These are phyloP conservation scores for Crenuchus spilurus DNA, from an alignment of 2,797 vertebrate species.

Conservation along the genomic window DNA sequence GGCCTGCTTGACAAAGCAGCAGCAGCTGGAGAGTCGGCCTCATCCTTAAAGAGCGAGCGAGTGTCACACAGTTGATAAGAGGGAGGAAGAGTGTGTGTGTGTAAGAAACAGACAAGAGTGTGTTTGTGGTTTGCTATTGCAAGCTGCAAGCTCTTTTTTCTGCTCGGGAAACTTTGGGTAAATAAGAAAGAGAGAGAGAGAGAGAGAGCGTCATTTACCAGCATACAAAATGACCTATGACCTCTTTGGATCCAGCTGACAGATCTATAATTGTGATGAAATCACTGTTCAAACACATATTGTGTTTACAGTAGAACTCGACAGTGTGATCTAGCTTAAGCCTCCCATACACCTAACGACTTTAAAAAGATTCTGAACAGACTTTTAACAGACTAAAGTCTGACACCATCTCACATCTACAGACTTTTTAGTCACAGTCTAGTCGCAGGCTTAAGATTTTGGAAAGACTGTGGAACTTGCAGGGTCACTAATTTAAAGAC, in stretches of 20 bases:
- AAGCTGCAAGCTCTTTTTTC: background rate
- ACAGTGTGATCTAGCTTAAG: too few relatives aligned
- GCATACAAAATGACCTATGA: conserved; percentile 19
- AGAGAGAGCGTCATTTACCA: conserved; percentile 26
- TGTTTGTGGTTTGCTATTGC: conserved; percentile 9
- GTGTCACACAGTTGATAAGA: conserved; percentile 3
- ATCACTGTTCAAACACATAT: background rate
- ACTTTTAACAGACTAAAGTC: too few relatives aligned
- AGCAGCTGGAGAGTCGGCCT: conserved; percentile 56
- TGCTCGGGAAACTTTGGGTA: background rate
- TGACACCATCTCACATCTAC: too few relatives aligned
- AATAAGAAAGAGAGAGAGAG: background rate
- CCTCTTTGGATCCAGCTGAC: background rate
- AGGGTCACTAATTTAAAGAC: too few relatives aligned
- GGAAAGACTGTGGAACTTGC: too few relatives aligned
- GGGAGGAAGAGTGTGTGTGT: background rate
- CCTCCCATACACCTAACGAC: too few relatives aligned
- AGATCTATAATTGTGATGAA: background rate
- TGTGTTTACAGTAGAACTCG: too few relatives aligned
- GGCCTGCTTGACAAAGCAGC: conserved; percentile 60
- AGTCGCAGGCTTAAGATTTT: too few relatives aligned
- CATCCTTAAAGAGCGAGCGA: conserved; percentile 62
- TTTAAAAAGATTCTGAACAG: too few relatives aligned
- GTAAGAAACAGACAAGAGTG: background rate
- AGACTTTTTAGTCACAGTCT: too few relatives aligned